These are phyloP conservation scores for Dichetophora obliterata DNA, from an alignment of 2,888 invertebrate species.

Conservation along the genomic window DNA sequence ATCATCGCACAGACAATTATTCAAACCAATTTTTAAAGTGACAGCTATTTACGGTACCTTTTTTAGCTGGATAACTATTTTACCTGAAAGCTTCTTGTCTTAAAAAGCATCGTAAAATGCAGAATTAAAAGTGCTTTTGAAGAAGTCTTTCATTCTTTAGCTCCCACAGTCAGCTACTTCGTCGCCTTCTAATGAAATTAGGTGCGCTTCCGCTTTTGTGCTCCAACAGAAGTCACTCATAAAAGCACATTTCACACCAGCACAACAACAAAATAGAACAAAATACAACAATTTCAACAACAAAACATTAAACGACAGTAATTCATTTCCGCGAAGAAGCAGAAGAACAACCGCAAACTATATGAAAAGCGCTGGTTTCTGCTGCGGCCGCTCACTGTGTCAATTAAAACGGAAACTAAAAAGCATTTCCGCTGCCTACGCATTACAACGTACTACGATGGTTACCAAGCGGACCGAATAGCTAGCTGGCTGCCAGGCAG, in stretches of 20 bases:
- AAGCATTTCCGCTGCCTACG: constrained; percentile 27
- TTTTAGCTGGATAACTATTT: too few species aligned
- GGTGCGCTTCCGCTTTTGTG: constrained; percentile 3
- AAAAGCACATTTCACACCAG: background rate
- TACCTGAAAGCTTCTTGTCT: too few species aligned
- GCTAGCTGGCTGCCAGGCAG: background rate
- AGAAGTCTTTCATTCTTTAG: background rate
- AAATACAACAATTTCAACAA: constrained; percentile 1
- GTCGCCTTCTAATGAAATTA: constrained; percentile 25
- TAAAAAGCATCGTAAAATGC: too few species aligned
- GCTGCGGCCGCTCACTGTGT: background rate
- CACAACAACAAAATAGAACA: background rate
- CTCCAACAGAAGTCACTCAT: background rate
- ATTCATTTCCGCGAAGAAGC: constrained; percentile 23
- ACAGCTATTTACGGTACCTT: too few species aligned
- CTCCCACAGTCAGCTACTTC: background rate
- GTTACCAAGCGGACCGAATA: background rate
- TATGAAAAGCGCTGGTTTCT: background rate
- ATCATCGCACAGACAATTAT: too few species aligned
- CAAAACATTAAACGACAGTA: constrained; percentile 23
- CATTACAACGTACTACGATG: background rate
- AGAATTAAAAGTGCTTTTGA: background rate
- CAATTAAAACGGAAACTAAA: constrained; percentile 33
- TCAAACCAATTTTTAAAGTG: too few species aligned
- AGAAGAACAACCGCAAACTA: constrained; percentile 15